Base-by-base conservation (phyloP, 2,888 invertebrate genomes). In the Taphrorychus bicolor region DNA sequence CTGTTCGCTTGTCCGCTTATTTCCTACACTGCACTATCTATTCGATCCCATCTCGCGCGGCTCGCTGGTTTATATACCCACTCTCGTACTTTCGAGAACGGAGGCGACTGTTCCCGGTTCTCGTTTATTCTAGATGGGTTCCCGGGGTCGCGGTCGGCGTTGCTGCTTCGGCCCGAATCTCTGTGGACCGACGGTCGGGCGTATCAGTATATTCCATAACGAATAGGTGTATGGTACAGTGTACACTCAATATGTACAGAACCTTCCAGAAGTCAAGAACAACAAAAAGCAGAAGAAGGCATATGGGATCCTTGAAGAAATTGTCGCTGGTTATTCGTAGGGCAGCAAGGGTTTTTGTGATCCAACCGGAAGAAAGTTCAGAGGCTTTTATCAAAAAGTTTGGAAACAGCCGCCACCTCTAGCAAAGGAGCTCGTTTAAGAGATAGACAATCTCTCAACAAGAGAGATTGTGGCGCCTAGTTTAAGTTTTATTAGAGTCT, bases 271-370 rank as follows among this genome's bases (percentile, higher is more conserved):
- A 0, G 86, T 84, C 49, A 87, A 85, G 72, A 86, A 88, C 72
- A 86, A 84, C 66, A 78, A 77, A 53, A 85, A 92, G 76, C 93
- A 94, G 76, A 92, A 94, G 75, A 93, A 93, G 74, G 90, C 91
- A 0, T 94, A 91, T 75, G 85, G 90, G 74, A 85, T 91, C 70
- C 77, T 92, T 19, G 91, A 92, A 76, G 90, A 91, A 79, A 86
- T 92, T 73, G 89, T 89, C 70, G 84, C 85, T 22, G 85, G 87
- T 71, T 85, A 88, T 1, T 86, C 85, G 0, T 85, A 86, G 19
- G 84, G 84, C 14, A 91, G 91, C 77, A 85, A 86, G 71, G 77
- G 85, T 65, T 93, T 93, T 79, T 93, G n/a, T 81, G 81, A 21
- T 82, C 84, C 5, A 87, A 90, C 77, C 83, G 89, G 65, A 85